phyloP scores from a whole-genome alignment of 2,888 invertebrate genomes.

The Scaeva pyrastri region DNA sequence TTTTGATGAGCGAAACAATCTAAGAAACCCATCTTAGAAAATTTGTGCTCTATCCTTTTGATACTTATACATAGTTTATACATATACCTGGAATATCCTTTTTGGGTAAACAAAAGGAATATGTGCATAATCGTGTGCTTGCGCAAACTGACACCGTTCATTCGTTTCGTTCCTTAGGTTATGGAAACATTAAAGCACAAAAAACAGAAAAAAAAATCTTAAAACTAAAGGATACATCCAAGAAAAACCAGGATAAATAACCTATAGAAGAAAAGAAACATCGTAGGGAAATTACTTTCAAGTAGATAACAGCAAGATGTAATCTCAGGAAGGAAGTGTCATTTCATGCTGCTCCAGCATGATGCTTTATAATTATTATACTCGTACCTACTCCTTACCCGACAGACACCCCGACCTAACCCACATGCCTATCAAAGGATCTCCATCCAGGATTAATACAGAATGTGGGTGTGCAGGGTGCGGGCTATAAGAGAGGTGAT shows the following conservation, averaged over 20 bases:
- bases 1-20: slow-evolving; percentile 49
- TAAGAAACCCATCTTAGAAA: slow-evolving; percentile 45
- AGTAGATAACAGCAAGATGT: slow-evolving; percentile 76
- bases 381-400: background rate
- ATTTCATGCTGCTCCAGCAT: slow-evolving; percentile 75
- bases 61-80: background rate
- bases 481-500: no score
- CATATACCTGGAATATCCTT: slow-evolving; percentile 26
- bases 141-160: slow-evolving; percentile 62
- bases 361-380: slow-evolving; percentile 70
- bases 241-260: slow-evolving; percentile 60
- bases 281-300: slow-evolving; percentile 75
- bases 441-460: slow-evolving; percentile 1
- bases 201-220: background rate
- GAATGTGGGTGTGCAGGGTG: background rate
- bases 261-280: slow-evolving; percentile 53
- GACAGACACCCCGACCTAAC: slow-evolving; percentile 8
- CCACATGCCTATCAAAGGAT: slow-evolving; percentile 23
- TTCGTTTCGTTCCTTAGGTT: no score
- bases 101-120: slow-evolving; percentile 41
- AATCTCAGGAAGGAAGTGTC: slow-evolving; percentile 76
- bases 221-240: slow-evolving; percentile 23
- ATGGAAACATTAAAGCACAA: slow-evolving; percentile 44
- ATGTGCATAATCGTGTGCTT: slow-evolving; percentile 47
- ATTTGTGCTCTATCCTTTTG: slow-evolving; percentile 43